A percentile compares a stretch with the other conserved stretches of the same genome.
phyloP scores from a whole-genome alignment of 2,888 invertebrate species.

The Oxyteleia sp. region DNA sequence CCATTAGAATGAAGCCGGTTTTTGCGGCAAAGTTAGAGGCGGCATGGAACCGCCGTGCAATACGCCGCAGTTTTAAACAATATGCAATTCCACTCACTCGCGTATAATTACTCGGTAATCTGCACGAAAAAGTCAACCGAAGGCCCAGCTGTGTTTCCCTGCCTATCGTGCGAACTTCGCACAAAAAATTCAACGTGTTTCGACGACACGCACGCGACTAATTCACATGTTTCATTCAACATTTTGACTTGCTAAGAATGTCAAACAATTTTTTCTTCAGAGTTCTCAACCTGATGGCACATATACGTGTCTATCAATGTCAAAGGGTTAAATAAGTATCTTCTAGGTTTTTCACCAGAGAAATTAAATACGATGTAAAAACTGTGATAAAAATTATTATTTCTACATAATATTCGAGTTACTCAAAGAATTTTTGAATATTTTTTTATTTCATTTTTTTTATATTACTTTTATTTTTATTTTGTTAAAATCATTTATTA shows the following conservation, averaged over 20 bases:
- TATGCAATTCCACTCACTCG: constrained; percentile 73
- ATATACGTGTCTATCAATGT: too few relatives aligned
- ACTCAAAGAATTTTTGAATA: too few relatives aligned
- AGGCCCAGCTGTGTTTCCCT: constrained; percentile 45
- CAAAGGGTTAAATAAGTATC: too few relatives aligned
- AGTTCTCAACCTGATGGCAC: too few relatives aligned
- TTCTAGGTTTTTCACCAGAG: too few relatives aligned
- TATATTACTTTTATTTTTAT: too few relatives aligned
- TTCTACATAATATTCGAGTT: too few relatives aligned
- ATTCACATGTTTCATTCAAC: constrained; percentile 61
- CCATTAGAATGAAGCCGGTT: constrained; percentile 82
- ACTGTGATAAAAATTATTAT: too few relatives aligned
- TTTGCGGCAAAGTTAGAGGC: constrained; percentile 67
- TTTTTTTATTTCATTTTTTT: too few relatives aligned
- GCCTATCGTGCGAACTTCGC: constrained; percentile 51
- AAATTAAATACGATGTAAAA: too few relatives aligned
- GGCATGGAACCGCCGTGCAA: constrained; percentile 74
- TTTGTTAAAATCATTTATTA: too few relatives aligned
- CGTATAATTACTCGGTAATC: constrained; percentile 74
- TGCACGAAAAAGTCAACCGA: constrained; percentile 64
- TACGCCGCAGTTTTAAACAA: constrained; percentile 71
- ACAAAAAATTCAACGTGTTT: constrained; percentile 35
- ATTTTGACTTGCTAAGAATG: not conserved
- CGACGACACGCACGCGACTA: constrained; percentile 69
- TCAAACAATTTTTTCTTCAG: not conserved